Conservation (phyloP, 1,140 invertebrate species). For the Halyomorpha halys region DNA sequence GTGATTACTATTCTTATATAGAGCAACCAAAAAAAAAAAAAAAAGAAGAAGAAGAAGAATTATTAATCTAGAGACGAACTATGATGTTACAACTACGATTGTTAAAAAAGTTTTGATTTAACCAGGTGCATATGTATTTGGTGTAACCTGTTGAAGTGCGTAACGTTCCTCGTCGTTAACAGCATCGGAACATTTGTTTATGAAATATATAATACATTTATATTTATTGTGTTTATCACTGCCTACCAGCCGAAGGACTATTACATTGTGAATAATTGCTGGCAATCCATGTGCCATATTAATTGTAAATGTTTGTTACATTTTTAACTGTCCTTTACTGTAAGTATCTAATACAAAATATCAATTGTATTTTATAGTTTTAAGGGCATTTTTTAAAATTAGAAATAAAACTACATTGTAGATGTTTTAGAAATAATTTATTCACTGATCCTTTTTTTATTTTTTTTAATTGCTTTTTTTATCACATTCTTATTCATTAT, state of each 20-base stretch:
- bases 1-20: too few species aligned
- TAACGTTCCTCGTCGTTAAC: background rate
- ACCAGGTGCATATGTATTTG: too few species aligned
- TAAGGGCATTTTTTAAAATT: conserved; percentile 27
- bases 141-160: too few species aligned
- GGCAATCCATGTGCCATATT: conserved; percentile 25
- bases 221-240: conserved; percentile 4
- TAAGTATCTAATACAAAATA: conserved; percentile 18
- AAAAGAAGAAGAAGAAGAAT: too few species aligned
- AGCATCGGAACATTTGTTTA: background rate
- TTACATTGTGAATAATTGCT: background rate
- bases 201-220: background rate
- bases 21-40: too few species aligned
- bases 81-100: too few species aligned
- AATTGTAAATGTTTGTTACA: conserved; percentile 20
- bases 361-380: conserved; percentile 25
- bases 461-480: too few species aligned
- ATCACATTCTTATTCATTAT: background rate
- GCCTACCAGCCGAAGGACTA: background rate
- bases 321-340: conserved; percentile 11
- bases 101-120: too few species aligned
- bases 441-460: background rate
- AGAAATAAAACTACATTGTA: conserved; percentile 23
- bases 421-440: conserved; percentile 1
- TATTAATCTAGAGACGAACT: too few species aligned